These are phyloP conservation scores for Vanessa cardui DNA, from an alignment of 2,888 invertebrate genomes.

Conservation along the genomic window DNA sequence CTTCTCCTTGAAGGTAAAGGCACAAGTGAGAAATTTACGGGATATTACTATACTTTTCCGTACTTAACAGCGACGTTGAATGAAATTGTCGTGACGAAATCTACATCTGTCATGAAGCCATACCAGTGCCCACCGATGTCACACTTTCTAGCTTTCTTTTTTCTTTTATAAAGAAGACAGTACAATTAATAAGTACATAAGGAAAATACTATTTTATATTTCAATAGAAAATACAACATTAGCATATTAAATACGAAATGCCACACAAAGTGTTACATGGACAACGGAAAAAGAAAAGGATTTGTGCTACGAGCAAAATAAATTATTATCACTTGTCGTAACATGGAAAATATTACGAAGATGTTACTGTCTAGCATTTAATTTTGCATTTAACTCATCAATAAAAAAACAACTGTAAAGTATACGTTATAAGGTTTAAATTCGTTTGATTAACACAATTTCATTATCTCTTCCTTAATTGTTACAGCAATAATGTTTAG, in stretches of 20 bases:
- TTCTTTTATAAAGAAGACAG: no score
- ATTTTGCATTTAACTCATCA: slow-evolving; percentile 46
- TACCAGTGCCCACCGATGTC: no score
- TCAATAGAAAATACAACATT: slow-evolving; percentile 13
- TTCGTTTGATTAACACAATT: slow-evolving; percentile 41
- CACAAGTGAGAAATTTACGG: no score
- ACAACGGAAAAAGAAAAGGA: slow-evolving; percentile 41
- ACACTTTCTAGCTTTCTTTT: no score
- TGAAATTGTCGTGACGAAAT: no score
- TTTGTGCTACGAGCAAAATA: slow-evolving; percentile 59
- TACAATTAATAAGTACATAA: no score
- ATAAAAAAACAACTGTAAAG: slow-evolving; percentile 47
- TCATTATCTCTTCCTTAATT: slow-evolving; percentile 74
- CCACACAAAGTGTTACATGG: slow-evolving; percentile 35
- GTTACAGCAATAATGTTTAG: slow-evolving; percentile 70
- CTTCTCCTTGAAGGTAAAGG: no score
- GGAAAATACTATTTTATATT: not conserved
- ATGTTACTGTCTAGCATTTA: slow-evolving; percentile 64
- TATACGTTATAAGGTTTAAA: slow-evolving; percentile 42
- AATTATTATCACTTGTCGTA: slow-evolving; percentile 76
- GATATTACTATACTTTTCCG: no score
- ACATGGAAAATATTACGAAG: slow-evolving; percentile 71
- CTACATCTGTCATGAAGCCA: no score
- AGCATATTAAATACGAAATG: slow-evolving; percentile 21
- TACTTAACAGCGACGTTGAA: no score